A percentile compares a stretch with the other conserved stretches of the same genome.
Evolutionary conservation across 1,140 invertebrate species (phyloP).

Genomic region (Orchestia grillus): DNA sequence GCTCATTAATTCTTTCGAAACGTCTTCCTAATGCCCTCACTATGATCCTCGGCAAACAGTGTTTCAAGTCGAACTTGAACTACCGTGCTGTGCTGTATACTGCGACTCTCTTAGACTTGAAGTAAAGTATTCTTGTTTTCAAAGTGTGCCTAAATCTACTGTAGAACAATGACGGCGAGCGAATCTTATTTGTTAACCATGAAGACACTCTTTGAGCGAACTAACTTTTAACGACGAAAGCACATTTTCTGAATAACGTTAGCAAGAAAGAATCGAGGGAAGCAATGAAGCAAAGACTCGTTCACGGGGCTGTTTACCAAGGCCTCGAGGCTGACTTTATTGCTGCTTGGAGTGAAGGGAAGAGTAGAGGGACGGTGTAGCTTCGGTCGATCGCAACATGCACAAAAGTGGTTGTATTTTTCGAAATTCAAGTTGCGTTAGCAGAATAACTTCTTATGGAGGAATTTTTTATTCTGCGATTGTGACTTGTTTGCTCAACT

Average conservation of each 20-base stretch:
- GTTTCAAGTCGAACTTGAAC: too few species aligned
- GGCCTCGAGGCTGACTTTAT: conserved; percentile 36
- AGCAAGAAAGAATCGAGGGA: conserved; percentile 2
- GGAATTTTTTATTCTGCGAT: background rate
- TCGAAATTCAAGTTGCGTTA: background rate
- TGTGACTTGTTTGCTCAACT: background rate
- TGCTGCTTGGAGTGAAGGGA: conserved; percentile 5
- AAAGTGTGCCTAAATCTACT: too few species aligned
- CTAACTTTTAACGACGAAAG: background rate
- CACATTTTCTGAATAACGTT: background rate
- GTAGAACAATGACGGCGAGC: too few species aligned
- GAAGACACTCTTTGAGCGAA: background rate
- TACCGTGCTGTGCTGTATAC: too few species aligned
- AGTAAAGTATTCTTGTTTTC: too few species aligned
- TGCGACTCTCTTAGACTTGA: too few species aligned
- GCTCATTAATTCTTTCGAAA: too few species aligned
- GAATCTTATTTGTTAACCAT: background rate
- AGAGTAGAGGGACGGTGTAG: background rate
- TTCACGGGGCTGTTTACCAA: background rate
- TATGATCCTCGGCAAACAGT: too few species aligned
- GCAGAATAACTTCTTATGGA: background rate
- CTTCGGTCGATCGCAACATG: background rate
- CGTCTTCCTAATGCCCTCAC: too few species aligned
- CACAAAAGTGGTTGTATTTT: background rate
- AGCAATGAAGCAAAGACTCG: conserved; percentile 11